A percentile compares a stretch with the other conserved stretches of the same genome.
Conservation (phyloP, 2,113 vertebrate genomes). For the rabbit (Oryctolagus cuniculus) region mOryCun1.1 NC_091453.1:65695501-65696000, state of each 20-base stretch:
- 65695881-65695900: too few relatives aligned
- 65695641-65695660: neutral
- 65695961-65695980: too few relatives aligned
- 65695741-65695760: neutral
- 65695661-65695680: neutral
- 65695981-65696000: too few relatives aligned
- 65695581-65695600: neutral
- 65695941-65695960: too few relatives aligned
- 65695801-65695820: neutral
- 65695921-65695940: too few relatives aligned
- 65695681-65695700: neutral
- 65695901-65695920: too few relatives aligned
- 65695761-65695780: neutral
- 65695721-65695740: neutral
- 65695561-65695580: neutral
- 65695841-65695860: too few relatives aligned
- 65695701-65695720: neutral
- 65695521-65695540: neutral
- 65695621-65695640: neutral
- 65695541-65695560: slow-evolving; percentile 58
- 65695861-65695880: too few relatives aligned
- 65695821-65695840: too few relatives aligned
- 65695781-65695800: neutral
- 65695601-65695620: slow-evolving; percentile 8
- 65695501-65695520: neutral